Base-by-base conservation (phyloP, 2,113 vertebrate species). In the Nycticorax nycticorax region DNA sequence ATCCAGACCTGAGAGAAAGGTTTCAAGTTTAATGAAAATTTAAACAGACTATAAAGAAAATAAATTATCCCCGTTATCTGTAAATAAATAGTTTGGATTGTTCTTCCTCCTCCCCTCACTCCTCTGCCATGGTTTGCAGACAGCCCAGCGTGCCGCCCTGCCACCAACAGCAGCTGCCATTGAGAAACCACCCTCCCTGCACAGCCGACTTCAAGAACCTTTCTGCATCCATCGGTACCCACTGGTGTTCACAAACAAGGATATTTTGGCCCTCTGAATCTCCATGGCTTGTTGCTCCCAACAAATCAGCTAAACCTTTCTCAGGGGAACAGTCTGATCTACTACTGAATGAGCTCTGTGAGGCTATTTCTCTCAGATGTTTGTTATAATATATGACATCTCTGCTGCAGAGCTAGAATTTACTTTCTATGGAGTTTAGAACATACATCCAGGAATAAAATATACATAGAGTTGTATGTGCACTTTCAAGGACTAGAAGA, bases 351-450 rank as follows among this genome's bases (percentile, higher is more conserved):
- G 72, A 76, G 80, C 18, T 8, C 12, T 20, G 18, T 3, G 19
- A 55, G 60, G 80, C 67, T 45, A 26, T 79, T 66, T 77, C 62
- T 93, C 85, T 85, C n/a, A 67, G 72, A 18, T 32, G 66, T 48
- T 28, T 53, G 73, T 92, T 87, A 47, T 8, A 63, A 73, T 23
- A 33, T 6, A 33, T 77, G 68, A 41, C 55, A 74, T 78, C 84
- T 45, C 86, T 66, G 62, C 71, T 90, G 80, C 72, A 89, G 84
- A 92, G 16, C 33, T 37, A 60, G 75, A 89, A 94, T 88, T 85
- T 82, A 13, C 79, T 95, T 95, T 96, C 92, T 97, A 27, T 68
- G 67, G 72, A 93, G 90, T 95, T 81, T 81, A 91, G 59, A 95
- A 90, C 19, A 48, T 14, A 26, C 26, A 75, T 22, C 18, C 26